Base-by-base conservation (phyloP, 2,113 vertebrate genomes). In the Macquaria australasica region DNA sequence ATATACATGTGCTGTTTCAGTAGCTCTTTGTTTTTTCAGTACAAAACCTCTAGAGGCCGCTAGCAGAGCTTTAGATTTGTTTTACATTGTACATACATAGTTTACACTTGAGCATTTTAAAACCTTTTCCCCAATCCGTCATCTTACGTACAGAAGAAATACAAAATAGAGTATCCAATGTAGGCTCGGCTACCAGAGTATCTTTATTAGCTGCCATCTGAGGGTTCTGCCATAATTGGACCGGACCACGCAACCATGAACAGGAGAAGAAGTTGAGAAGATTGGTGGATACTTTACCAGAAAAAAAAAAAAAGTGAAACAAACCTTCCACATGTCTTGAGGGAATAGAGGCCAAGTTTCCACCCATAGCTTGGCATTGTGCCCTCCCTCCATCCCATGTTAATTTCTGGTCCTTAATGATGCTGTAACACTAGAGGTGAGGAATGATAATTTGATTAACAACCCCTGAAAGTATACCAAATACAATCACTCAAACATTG, bases 301-400 rank as follows among this genome's bases (percentile, higher is more conserved):
- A 4, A 20, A 59, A 20, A 6, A 39, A 39, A 56, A 16, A 28
- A 3, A 63, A 1, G 62, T n/a, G 20, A 56, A 18, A 28, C 71
- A 73, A 20, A 73, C 71, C 71, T 73, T 43, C 14, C 23, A 20
- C 71, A 20, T 58, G 14, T 73, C 71, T 73, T 18, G 71, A 58
- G 5, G 37, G 0, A 73, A 73, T 73, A 12, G 71, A 58, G 71
- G 18, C 71, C 37, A 73, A 18, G 8, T 73, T 43, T 58, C 71
- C 71, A 28, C 8, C 15, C 37, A 28, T 58, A 10, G 0, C 0
- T 73, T 41, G 14, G 37, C 71, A 73, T 20, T 73, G 37, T 73
- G 20, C 58, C 53, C 37, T 43, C 3, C 23, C 71, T 43, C 1
- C 37, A 7, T 28, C 15, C 71, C 53, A 58, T 73, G 23, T 73